Base-by-base conservation (phyloP, 2,113 vertebrate genomes). In the Artemisiospiza belli region DNA sequence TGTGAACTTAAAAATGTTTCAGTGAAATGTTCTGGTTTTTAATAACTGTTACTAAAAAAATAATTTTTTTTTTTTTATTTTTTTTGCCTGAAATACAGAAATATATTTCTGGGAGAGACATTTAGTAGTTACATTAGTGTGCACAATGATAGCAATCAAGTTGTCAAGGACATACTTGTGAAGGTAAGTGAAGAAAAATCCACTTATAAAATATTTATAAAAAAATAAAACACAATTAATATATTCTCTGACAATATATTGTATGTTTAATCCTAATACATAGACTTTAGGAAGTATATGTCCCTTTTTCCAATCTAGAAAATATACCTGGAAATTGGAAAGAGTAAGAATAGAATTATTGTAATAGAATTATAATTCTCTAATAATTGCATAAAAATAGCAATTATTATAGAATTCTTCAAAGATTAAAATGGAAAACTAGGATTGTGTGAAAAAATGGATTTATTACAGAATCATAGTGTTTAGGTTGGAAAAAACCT, bases 91-190 rank as follows among this genome's bases (percentile, higher is more conserved):
- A 27, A 94, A 95, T 96, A 92, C 97, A 99, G 99, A 83, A 99
- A 99, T 92, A 99, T 99, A 96, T 99, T 99, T 98, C 98, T 99
- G 24, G 99, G 99, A 21, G 99, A 99, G 96, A 99, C 99, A 0
- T 99, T 99, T 98, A 99, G 99, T 95, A 99, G 99, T 98, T 99
- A 99, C 80, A 99, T 99, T 92, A 99, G 99, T 7, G 99, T 99
- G 76, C 99, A 99, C 95, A 99, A 99, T 87, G 99, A 99, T 97
- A 99, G 99, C 96, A 98, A 24, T 94, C 99, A 99, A 96, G 96
- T 99, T 55, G 99, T 99, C 59, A 99, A 99, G 96, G 99, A 99
- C 83, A 99, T 99, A 95, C 97, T 99, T 44, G 99, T 99, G 74
- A 99, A 99, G 98, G 99, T 99, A 98, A 77, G 92, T 94, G 25